Conservation (phyloP, 2,888 invertebrate species). For the Falcaria lacertinaria region DNA sequence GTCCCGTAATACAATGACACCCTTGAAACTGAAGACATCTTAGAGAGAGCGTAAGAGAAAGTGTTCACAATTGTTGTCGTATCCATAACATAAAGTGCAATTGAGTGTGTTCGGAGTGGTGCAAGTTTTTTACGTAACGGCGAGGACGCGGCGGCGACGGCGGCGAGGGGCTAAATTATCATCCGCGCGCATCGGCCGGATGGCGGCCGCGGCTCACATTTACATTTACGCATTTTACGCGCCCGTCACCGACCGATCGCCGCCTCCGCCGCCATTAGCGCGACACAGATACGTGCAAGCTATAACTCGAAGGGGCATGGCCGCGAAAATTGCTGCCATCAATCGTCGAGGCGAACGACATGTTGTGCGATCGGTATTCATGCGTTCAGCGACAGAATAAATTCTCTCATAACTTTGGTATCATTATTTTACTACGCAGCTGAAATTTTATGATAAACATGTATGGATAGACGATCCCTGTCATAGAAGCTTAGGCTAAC, state of each 20-base stretch:
- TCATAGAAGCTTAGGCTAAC: too few species aligned
- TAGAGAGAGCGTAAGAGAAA: conserved; percentile 28
- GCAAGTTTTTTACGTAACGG: conserved; percentile 48
- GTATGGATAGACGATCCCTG: too few species aligned
- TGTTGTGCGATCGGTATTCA: conserved; percentile 36
- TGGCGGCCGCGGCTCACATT: conserved; percentile 38
- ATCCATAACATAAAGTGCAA: conserved; percentile 35
- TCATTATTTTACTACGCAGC: conserved; percentile 20
- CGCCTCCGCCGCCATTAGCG: conserved; percentile 48
- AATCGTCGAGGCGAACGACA: conserved; percentile 42
- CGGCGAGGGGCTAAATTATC: conserved; percentile 36
- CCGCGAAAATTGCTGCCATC: conserved; percentile 50
- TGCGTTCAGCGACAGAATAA: conserved; percentile 24
- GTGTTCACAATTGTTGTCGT: conserved; percentile 26
- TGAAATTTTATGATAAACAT: too few species aligned
- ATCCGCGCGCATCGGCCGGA: conserved; percentile 19
- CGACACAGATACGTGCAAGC: conserved; percentile 41
- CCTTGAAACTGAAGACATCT: neutral
- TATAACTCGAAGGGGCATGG: conserved; percentile 43
- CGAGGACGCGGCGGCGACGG: conserved; percentile 14
- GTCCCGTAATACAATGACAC: too few species aligned
- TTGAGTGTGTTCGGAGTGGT: conserved; percentile 17
- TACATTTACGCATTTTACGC: conserved; percentile 58
- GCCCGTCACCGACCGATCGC: conserved; percentile 45
- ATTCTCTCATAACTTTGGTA: conserved; percentile 23